These are phyloP conservation scores for Plectropomus leopardus DNA, from an alignment of 2,113 vertebrate genomes.

Conservation along the genomic window DNA sequence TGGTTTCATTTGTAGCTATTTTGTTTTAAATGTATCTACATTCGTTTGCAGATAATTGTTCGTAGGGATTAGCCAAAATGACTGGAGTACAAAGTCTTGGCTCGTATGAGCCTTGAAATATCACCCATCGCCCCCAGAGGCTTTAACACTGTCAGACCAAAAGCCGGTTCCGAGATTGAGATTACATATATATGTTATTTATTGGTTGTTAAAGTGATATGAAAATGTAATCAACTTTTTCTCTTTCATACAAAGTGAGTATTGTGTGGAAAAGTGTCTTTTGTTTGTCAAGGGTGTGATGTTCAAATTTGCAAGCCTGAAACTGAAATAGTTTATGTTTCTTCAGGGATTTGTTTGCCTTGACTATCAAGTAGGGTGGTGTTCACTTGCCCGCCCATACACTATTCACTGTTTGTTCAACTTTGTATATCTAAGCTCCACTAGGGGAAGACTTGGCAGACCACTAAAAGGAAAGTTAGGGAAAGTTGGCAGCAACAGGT, in stretches of 20 bases:
- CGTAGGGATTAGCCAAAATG: too few relatives aligned
- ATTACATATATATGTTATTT: too few relatives aligned
- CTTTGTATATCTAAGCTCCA: not conserved
- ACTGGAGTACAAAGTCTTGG: too few relatives aligned
- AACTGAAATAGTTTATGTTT: too few relatives aligned
- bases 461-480: not conserved
- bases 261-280: not conserved
- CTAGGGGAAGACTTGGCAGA: not conserved
- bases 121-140: too few relatives aligned
- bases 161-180: too few relatives aligned
- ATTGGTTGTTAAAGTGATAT: not conserved
- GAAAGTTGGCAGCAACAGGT: slow-evolving; percentile 15
- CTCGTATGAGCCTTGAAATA: too few relatives aligned
- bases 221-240: not conserved
- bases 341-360: not conserved
- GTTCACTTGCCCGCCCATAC: not conserved
- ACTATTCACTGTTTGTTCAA: not conserved
- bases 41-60: too few relatives aligned
- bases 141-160: too few relatives aligned
- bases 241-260: not conserved
- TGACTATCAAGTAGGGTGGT: not conserved
- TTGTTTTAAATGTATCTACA: too few relatives aligned
- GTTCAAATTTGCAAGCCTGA: not conserved
- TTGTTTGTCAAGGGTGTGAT: not conserved
- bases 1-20: too few relatives aligned